A percentile compares a stretch with the other conserved stretches of the same genome.
Evolutionary conservation across 2,888 invertebrate species (phyloP).

Genomic region (Archaeoteleia sp.): DNA sequence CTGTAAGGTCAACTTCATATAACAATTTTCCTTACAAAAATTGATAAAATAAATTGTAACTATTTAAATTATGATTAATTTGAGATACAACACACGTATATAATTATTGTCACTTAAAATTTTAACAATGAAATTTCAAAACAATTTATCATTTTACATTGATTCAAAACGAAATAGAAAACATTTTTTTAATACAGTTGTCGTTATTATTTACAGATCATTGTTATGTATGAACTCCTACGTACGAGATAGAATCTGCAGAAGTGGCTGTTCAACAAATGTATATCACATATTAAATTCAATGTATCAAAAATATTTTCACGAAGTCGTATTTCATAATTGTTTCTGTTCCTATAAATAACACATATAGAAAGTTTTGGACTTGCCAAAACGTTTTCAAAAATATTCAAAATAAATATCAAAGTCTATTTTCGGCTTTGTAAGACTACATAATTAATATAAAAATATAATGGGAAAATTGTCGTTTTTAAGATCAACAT

Average conservation of each 20-base stretch:
- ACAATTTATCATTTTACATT: no score
- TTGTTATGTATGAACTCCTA: background rate
- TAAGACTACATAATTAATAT: conserved; percentile 15
- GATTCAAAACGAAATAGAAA: no score
- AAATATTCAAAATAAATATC: no score
- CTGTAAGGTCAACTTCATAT: no score
- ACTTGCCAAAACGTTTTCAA: conserved; percentile 11
- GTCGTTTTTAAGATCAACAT: no score
- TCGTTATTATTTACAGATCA: conserved; percentile 19
- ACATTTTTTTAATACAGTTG: background rate
- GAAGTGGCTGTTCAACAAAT: conserved; percentile 15
- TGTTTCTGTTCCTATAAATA: conserved; percentile 13
- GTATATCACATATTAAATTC: conserved; percentile 22
- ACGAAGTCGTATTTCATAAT: conserved; percentile 19
- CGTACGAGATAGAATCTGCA: conserved; percentile 25
- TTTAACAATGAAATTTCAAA: no score
- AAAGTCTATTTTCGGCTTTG: conserved; percentile 14
- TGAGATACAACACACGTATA: no score
- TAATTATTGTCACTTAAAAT: no score
- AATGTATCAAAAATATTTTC: conserved; percentile 32
- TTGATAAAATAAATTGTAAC: no score
- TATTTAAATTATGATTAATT: no score
- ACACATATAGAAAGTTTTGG: conserved; percentile 21
- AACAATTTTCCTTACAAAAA: no score
- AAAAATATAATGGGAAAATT: conserved; percentile 32